A percentile compares a stretch with the other conserved stretches of the same genome.
Evolutionary conservation across 2,113 vertebrate genomes (phyloP).

Genomic region (Syngnathus typhle): DNA sequence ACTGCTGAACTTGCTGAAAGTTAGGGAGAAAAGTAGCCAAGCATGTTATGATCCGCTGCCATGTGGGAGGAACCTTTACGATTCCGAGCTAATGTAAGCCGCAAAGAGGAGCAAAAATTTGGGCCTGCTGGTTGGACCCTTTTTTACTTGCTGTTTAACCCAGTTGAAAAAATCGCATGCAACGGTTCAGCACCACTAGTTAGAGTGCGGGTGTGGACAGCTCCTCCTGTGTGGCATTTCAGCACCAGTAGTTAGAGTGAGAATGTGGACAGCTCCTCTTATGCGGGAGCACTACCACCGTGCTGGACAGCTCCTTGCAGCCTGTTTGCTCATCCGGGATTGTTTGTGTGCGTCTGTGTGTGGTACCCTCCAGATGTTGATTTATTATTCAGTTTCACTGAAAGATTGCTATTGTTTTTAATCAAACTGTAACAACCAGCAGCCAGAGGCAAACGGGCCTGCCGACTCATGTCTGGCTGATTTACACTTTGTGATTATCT

Average conservation of each 20-base stretch:
- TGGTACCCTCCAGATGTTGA: conserved; percentile 36
- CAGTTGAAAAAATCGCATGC: background rate
- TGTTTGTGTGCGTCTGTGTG: conserved; percentile 16
- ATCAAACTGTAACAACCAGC: conserved; percentile 60
- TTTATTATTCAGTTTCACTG: conserved; percentile 71
- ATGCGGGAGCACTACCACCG: background rate
- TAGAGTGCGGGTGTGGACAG: conserved; percentile 29
- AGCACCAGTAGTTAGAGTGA: conserved; percentile 22
- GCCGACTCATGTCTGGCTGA: conserved; percentile 50
- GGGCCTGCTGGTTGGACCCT: too few relatives aligned
- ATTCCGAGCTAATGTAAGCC: background rate
- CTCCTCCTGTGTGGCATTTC: conserved; percentile 32
- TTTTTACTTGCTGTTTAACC: too few relatives aligned
- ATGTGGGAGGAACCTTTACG: background rate
- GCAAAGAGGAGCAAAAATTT: too few relatives aligned
- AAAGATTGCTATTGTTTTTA: conserved; percentile 68
- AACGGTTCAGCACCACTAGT: conserved; percentile 35
- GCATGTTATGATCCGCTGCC: background rate
- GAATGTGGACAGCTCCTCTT: conserved; percentile 35
- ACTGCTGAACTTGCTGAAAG: background rate
- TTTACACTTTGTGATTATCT: conserved; percentile 44
- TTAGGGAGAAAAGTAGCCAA: background rate
- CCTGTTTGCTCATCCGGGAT: conserved; percentile 4
- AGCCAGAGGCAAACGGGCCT: conserved; percentile 53
- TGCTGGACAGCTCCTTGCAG: conserved; percentile 48